Base-by-base conservation (phyloP, 2,113 vertebrate species). In the Odocoileus hemionus region DNA sequence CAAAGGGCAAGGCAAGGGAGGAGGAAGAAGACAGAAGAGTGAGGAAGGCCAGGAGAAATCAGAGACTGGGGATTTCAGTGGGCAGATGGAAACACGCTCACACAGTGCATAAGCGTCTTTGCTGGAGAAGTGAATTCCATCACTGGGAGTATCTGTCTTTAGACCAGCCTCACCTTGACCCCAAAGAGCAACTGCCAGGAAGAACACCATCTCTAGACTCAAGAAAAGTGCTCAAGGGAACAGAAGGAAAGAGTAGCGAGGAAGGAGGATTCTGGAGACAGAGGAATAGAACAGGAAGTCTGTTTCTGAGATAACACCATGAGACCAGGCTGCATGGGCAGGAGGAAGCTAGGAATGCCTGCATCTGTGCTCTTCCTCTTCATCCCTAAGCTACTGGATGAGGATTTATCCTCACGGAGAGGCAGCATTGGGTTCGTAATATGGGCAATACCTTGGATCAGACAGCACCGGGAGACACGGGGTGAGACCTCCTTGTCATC, bases 71-170 rank as follows among this genome's bases (percentile, higher is more conserved):
- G 33, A 26, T 1, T 36, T 50, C 3, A 45, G 54, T 0, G 33
- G 36, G 25, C 16, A 9, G 11, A 10, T 0, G 5, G 70, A 39
- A 23, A 23, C 23, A 30, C 0, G 1, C 10, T 60, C 5, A 30
- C 10, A 1, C 13, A 4, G 3, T 1, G 23, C 0, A 0, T 0
- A 3, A 3, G 25, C 5, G 0, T 26, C 15, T 5, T 21, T 5
- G 4, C n/a, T 43, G 1, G 8, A 76, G n/a, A 23, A 17, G 16
- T 0, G 12, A 19, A 1, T 28, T 45, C 60, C 15, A n/a, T 33
- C 2, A 10, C 2, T 2, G 16, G 25, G 25, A 1, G 8, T 23
- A 2, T 13, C 1, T 2, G 33, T 23, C 14, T 43, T 19, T 30
- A n/a, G 10, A 33, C 13, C 36, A 16, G 80, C 25, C 5, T 9